These are phyloP conservation scores for Cantharis flavilabris DNA, from an alignment of 2,888 invertebrate genomes.

Conservation along the genomic window DNA sequence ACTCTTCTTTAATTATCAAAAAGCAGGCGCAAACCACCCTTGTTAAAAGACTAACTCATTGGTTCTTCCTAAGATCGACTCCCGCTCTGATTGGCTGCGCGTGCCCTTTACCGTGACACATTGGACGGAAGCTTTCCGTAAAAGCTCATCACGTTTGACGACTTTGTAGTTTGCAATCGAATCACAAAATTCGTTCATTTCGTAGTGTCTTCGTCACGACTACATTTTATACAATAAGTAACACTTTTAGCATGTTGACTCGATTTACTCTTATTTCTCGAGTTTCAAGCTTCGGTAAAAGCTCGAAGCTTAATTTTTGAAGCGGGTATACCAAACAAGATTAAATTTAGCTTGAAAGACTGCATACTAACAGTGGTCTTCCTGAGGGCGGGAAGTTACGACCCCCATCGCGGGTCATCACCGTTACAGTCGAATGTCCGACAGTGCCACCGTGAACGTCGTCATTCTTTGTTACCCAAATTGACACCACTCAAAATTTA, in stretches of 20 bases:
- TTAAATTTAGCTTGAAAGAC: conserved; percentile 17
- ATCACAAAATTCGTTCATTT: conserved; percentile 1
- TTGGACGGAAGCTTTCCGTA: conserved; percentile 37
- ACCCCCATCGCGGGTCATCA: conserved; percentile 36
- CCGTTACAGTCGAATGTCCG: conserved; percentile 35
- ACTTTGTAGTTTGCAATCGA: conserved; percentile 34
- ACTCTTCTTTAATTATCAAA: conserved; percentile 12
- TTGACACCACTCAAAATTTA: background rate
- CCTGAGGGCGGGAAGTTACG: conserved; percentile 38
- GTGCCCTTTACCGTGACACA: conserved; percentile 42
- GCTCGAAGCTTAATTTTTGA: background rate
- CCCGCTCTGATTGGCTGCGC: conserved; percentile 47
- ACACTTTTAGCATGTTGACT: background rate
- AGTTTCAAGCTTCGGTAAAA: background rate
- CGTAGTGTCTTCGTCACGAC: background rate
- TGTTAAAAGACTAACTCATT: conserved; percentile 39
- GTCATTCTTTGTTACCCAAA: conserved; percentile 6
- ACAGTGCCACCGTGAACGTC: conserved; percentile 39
- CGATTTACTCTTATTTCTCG: background rate
- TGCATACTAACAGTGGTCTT: conserved; percentile 36
- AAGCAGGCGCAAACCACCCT: conserved; percentile 36
- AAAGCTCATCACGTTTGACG: conserved; percentile 32
- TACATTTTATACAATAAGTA: background rate
- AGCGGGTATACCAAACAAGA: background rate
- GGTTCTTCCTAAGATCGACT: conserved; percentile 41